phyloP scores from a whole-genome alignment of 2,797 vertebrate genomes.

The Loris lydekkerianus region DNA sequence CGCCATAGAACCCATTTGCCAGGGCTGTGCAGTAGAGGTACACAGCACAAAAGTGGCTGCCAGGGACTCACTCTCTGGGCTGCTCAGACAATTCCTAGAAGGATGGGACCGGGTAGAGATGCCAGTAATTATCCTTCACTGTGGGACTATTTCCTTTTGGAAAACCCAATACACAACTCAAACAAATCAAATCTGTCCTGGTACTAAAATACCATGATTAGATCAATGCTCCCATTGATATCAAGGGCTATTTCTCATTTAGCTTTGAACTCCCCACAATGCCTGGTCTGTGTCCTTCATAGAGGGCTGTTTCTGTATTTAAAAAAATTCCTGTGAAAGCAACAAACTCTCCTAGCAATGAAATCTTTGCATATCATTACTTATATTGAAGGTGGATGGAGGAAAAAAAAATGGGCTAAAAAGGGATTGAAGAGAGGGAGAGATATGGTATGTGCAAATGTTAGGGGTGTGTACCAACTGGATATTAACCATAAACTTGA shows the following conservation, averaged over 20 bases:
- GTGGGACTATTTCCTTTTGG: background rate
- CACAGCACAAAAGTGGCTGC: background rate
- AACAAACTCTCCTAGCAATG: slow-evolving; percentile 9
- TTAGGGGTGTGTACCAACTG: background rate
- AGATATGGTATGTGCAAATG: background rate
- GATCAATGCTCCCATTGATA: background rate
- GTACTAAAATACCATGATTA: background rate
- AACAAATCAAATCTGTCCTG: background rate
- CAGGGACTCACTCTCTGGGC: background rate
- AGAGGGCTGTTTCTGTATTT: background rate
- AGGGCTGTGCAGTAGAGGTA: fast-evolving
- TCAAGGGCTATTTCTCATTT: background rate
- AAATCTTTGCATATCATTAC: background rate
- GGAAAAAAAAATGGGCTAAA: background rate
- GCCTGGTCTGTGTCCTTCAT: background rate
- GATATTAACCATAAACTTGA: background rate
- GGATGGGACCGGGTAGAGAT: background rate
- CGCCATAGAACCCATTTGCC: background rate
- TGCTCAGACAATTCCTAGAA: background rate
- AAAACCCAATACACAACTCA: background rate
- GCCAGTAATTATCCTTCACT: background rate
- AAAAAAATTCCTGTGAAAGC: slow-evolving; percentile 17
- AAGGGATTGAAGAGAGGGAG: slow-evolving; percentile 15
- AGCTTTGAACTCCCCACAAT: background rate
- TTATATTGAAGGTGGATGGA: background rate